Evolutionary conservation across 2,797 vertebrate genomes (phyloP).

Genomic region (Lutjanus campechanus): DNA sequence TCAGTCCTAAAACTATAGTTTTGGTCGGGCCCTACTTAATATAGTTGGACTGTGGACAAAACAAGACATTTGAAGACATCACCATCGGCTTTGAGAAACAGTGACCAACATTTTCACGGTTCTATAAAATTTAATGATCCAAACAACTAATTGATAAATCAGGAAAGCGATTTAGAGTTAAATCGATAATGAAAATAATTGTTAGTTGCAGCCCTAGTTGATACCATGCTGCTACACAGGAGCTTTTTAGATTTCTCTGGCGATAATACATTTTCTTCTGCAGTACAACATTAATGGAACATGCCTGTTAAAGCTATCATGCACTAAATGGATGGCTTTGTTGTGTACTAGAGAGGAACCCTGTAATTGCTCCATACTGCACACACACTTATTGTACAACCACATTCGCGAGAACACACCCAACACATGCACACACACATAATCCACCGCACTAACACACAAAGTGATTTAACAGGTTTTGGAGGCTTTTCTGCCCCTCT

Average conservation of each 20-base stretch:
- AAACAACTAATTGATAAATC: too few species aligned
- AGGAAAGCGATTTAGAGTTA: too few species aligned
- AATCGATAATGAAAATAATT: too few species aligned
- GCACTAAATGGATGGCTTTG: constrained; percentile 64
- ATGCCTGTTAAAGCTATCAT: constrained; percentile 65
- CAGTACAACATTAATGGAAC: constrained; percentile 60
- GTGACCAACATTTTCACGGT: too few species aligned
- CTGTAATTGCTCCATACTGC: constrained; percentile 53
- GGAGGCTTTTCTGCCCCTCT: constrained; percentile 52
- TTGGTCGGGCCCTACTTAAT: too few species aligned
- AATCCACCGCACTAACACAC: constrained; percentile 45
- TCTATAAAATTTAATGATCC: too few species aligned
- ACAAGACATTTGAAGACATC: too few species aligned
- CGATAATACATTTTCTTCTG: constrained; percentile 61
- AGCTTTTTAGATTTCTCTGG: constrained; percentile 55
- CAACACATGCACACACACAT: constrained; percentile 22
- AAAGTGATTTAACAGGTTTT: constrained; percentile 66
- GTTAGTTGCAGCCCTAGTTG: background rate
- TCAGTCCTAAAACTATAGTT: too few species aligned
- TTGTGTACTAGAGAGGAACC: constrained; percentile 54
- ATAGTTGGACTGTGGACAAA: too few species aligned
- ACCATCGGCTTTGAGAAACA: too few species aligned
- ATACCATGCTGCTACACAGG: background rate
- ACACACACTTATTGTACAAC: constrained; percentile 6
- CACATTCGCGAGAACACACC: constrained; percentile 28